phyloP scores from a whole-genome alignment of 1,140 invertebrate genomes.

The Portunus trituberculatus region DNA sequence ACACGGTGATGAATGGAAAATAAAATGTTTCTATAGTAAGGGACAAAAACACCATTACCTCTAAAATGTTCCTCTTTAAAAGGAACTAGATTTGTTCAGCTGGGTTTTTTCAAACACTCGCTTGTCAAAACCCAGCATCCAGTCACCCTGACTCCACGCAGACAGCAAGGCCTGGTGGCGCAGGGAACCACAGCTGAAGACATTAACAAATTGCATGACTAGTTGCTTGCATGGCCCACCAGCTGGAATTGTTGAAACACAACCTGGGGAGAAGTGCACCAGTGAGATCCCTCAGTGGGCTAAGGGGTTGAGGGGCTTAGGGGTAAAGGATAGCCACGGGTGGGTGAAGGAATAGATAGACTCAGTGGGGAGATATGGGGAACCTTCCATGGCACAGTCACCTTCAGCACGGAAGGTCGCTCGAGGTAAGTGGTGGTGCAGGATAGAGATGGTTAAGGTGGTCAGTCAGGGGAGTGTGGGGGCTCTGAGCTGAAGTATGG shows the following conservation, averaged over 20 bases:
- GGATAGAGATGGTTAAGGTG: background rate
- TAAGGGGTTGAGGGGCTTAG: background rate
- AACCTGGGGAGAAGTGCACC: background rate
- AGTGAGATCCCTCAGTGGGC: background rate
- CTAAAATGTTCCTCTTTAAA: background rate
- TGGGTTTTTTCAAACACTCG: background rate
- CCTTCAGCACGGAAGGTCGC: background rate
- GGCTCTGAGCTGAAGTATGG: conserved; percentile 88
- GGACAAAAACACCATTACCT: background rate
- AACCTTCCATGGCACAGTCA: background rate
- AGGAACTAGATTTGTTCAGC: background rate
- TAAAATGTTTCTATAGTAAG: background rate
- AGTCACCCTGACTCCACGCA: background rate
- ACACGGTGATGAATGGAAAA: background rate
- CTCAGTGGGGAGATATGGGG: background rate
- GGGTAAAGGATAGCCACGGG: background rate
- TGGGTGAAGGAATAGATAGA: background rate
- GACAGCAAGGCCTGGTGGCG: background rate
- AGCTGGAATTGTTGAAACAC: background rate
- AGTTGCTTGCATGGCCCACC: conserved; percentile 9
- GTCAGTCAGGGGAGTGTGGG: conserved; percentile 68
- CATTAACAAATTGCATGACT: background rate
- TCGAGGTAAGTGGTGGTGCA: background rate
- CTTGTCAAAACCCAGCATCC: background rate
- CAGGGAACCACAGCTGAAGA: background rate